phyloP scores from a whole-genome alignment of 2,113 vertebrate species.

The Desmodus rotundus region DNA sequence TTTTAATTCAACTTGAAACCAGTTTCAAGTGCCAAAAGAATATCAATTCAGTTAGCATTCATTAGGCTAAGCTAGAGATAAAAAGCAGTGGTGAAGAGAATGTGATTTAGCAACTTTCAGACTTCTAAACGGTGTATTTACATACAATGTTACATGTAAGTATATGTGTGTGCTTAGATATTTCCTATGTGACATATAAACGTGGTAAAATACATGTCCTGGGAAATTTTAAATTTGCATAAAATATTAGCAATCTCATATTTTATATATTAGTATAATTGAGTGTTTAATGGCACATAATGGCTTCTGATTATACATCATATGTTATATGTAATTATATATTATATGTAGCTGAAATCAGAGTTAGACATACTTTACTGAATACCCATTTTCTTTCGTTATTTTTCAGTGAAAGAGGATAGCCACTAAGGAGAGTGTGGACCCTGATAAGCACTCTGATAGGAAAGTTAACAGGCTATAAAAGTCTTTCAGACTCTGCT shows the following conservation, averaged over 20 bases:
- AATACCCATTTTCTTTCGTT: not conserved
- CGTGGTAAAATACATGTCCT: not conserved
- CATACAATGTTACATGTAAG: not conserved
- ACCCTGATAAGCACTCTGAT: not conserved
- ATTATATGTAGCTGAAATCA: not conserved
- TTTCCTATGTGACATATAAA: not conserved
- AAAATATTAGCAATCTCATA: not conserved
- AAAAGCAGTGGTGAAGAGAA: not conserved
- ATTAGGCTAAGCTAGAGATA: not conserved
- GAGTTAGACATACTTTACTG: not conserved
- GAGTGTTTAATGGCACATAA: not conserved
- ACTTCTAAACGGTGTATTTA: not conserved
- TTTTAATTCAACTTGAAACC: constrained; percentile 27
- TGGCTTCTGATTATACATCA: constrained; percentile 15
- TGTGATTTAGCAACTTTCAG: constrained; percentile 1
- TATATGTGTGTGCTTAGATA: not conserved
- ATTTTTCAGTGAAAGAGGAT: not conserved
- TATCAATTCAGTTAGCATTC: not conserved
- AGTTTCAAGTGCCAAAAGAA: not conserved
- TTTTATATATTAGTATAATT: not conserved
- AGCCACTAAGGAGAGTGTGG: not conserved
- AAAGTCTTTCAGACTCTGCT: constrained; percentile 29
- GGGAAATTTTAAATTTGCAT: not conserved
- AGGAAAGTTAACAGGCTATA: constrained; percentile 38
- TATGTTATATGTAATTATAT: not conserved